These are phyloP conservation scores for Polia nebulosa DNA, from an alignment of 2,888 invertebrate species.

Conservation along the genomic window DNA sequence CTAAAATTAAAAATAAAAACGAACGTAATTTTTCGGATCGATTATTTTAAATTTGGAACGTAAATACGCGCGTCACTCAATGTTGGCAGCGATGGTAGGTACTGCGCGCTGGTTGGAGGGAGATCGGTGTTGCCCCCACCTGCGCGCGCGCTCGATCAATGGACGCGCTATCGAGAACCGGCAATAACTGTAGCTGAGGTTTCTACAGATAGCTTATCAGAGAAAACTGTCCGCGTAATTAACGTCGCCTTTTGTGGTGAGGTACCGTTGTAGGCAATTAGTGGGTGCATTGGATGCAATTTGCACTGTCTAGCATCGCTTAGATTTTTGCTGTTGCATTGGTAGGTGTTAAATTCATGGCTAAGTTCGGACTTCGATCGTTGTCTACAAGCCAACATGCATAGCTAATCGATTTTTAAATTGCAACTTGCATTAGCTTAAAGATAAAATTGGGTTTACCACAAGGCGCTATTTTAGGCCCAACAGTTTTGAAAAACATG, in stretches of 20 bases:
- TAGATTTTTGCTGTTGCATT: background rate
- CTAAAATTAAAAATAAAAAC: slow-evolving; percentile 50
- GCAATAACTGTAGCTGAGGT: slow-evolving; percentile 71
- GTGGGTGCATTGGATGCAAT: slow-evolving; percentile 34
- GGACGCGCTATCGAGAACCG: slow-evolving; percentile 73
- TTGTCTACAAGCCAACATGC: background rate
- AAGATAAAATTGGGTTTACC: background rate
- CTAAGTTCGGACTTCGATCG: background rate
- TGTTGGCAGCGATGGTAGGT: slow-evolving; percentile 81
- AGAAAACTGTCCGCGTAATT: slow-evolving; percentile 68
- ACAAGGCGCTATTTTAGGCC: background rate
- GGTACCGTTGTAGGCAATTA: slow-evolving; percentile 57
- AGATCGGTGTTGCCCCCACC: slow-evolving; percentile 74
- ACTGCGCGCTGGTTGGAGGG: slow-evolving; percentile 79
- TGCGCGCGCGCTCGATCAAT: slow-evolving; percentile 81
- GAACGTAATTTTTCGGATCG: slow-evolving; percentile 71
- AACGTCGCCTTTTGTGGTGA: slow-evolving; percentile 57
- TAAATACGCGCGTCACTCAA: slow-evolving; percentile 76
- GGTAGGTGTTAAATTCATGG: background rate
- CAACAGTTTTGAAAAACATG: no score
- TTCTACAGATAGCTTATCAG: slow-evolving; percentile 84
- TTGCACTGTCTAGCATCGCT: slow-evolving; percentile 30
- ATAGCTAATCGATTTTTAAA: background rate
- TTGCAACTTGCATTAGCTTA: background rate
- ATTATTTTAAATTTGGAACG: slow-evolving; percentile 67